Evolutionary conservation across 2,113 vertebrate genomes (phyloP), one percentile per base, ranked within the genome.

Genomic region (Lasiurus cinereus): DNA sequence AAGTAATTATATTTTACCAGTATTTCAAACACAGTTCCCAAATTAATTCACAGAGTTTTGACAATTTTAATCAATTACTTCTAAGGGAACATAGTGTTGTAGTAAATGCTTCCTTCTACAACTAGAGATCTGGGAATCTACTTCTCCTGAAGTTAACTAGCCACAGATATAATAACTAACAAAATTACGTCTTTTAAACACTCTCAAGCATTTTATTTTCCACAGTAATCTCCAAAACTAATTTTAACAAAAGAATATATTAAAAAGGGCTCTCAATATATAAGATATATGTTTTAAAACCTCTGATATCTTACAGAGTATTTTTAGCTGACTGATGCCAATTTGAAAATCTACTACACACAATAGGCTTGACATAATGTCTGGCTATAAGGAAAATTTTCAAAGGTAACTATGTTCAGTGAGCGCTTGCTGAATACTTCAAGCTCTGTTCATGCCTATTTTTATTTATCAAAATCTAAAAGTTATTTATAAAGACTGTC

Each of bases 281-380:
- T 33, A 80, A 73, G 15, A n/a, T 21, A 56, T 54, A 3, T 78
- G 27, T 92, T 87, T 92, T n/a, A 67, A 77, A 74, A 96, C 33
- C 43, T 50, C 22, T 33, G 18, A 31, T 50, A 83, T 91, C 39
- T 46, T 78, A 3, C 13, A 94, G 82, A 91, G 12, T 67, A 88
- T 82, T 70, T 76, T 80, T 76, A 24, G 80, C 24, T 95, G 22
- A 64, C 31, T 88, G 33, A 93, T 59, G 72, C 29, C 85, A 77
- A 93, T 59, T 0, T 88, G 43, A 95, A 97, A 87, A 24, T 54
- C 56, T 91, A 82, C n/a, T 36, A 91, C 22, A 88, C 46, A 59
- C 31, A 77, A 84, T 0, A 89, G 12, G 84, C 56, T 6, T 92
- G 74, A 94, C 14, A 67, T 50, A 88, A 54, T 50, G 15, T 36